Evolutionary conservation across 2,888 invertebrate species (phyloP).

Genomic region (Lepidochrysops patricia): DNA sequence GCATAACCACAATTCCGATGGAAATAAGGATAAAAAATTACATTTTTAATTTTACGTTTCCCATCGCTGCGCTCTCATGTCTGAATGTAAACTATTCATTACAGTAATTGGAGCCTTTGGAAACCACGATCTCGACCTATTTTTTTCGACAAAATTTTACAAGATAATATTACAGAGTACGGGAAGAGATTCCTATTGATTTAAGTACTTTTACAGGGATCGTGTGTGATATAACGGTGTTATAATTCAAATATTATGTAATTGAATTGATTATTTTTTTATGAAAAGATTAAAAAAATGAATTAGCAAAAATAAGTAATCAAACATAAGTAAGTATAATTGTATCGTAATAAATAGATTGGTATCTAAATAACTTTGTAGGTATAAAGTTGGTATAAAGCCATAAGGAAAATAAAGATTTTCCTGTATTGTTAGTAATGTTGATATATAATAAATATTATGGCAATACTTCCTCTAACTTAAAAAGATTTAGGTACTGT

Average conservation of each 20-base stretch:
- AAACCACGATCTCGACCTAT: constrained; percentile 6
- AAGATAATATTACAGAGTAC: neutral
- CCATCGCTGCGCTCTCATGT: neutral
- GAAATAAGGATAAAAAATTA: neutral
- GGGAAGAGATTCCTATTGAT: neutral
- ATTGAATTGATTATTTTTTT: too few relatives aligned
- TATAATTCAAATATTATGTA: too few relatives aligned
- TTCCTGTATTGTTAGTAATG: neutral
- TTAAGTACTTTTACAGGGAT: neutral
- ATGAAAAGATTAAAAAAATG: too few relatives aligned
- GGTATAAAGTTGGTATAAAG: too few relatives aligned
- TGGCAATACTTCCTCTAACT: too few relatives aligned
- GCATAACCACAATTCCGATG: neutral
- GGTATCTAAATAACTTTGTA: too few relatives aligned
- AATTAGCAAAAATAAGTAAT: too few relatives aligned
- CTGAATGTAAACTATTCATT: constrained; percentile 11
- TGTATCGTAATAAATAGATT: too few relatives aligned
- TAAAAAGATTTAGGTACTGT: too few relatives aligned
- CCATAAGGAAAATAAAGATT: neutral
- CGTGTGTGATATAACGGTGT: neutral
- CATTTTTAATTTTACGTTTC: constrained; percentile 5
- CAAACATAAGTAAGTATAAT: too few relatives aligned
- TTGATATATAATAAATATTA: too few relatives aligned
- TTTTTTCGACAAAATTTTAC: neutral
- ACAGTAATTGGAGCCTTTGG: constrained; percentile 11